These are phyloP conservation scores for Pantherophis guttatus DNA, from an alignment of 2,113 vertebrate species.

Conservation along the genomic window DNA sequence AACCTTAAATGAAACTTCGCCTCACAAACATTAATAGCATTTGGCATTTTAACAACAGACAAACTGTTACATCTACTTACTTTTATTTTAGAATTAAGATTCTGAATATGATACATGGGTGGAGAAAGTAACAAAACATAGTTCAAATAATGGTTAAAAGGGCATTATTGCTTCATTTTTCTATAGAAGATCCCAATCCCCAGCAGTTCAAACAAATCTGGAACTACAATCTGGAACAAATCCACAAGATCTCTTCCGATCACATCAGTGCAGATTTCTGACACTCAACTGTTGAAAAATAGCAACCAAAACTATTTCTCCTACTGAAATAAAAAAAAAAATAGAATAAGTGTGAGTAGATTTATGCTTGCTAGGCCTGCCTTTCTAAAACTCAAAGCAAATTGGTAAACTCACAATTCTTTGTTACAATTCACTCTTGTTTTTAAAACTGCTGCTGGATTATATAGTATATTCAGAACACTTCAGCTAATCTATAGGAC, in stretches of 20 bases:
- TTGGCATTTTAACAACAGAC: not conserved
- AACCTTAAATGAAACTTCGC: not conserved
- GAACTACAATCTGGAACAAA: not conserved
- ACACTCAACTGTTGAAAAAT: not conserved
- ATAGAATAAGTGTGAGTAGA: not conserved
- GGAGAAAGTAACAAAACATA: not conserved
- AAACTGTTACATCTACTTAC: conserved; percentile 11
- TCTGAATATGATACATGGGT: not conserved
- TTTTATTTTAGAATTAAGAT: not conserved
- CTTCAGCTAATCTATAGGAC: conserved; percentile 58
- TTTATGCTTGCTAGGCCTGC: not conserved
- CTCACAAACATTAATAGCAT: not conserved
- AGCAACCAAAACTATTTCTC: not conserved
- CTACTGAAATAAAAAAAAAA: not conserved
- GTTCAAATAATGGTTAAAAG: not conserved
- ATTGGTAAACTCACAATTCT: not conserved
- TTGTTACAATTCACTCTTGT: not conserved
- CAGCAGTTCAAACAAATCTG: not conserved
- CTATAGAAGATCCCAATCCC: not conserved
- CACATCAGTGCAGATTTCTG: not conserved
- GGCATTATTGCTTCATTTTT: not conserved
- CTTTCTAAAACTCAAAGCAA: not conserved
- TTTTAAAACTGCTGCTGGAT: not conserved
- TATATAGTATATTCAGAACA: conserved; percentile 24
- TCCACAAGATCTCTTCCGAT: not conserved